A percentile compares a stretch with the other conserved stretches of the same genome.
Conservation (phyloP, 2,113 vertebrate genomes). For the Spermophilus dauricus region DNA sequence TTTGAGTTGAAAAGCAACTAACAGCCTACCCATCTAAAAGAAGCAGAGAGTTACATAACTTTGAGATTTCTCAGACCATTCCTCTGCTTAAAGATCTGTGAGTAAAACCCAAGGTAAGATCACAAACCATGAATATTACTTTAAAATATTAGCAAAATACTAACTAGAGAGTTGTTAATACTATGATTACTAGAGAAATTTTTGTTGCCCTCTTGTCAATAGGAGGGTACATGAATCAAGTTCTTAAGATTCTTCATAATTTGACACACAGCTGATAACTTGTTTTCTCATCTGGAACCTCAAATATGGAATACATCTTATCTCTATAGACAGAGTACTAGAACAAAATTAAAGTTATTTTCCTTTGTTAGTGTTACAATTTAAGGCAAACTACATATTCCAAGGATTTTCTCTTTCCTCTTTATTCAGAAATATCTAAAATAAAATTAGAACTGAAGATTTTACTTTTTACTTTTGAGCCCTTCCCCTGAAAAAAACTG, state of each 20-base stretch:
- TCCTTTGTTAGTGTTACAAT: slow-evolving; percentile 5
- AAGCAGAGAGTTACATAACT: neutral
- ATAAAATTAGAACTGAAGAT: slow-evolving; percentile 17
- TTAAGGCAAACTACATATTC: slow-evolving; percentile 30
- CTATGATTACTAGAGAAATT: slow-evolving; percentile 5
- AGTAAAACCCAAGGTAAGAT: neutral
- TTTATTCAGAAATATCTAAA: neutral
- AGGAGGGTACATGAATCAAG: slow-evolving; percentile 24
- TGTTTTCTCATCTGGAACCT: slow-evolving; percentile 56
- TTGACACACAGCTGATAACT: neutral
- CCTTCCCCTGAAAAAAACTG: neutral
- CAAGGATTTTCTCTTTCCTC: neutral
- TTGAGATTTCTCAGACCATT: slow-evolving; percentile 58
- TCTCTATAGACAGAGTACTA: neutral
- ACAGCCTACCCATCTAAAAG: neutral
- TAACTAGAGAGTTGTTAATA: neutral
- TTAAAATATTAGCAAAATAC: slow-evolving; percentile 56
- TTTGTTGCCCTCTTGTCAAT: slow-evolving; percentile 17
- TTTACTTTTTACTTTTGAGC: slow-evolving; percentile 19
- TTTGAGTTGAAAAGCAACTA: slow-evolving; percentile 46
- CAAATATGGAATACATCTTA: slow-evolving; percentile 59
- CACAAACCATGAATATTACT: slow-evolving; percentile 31
- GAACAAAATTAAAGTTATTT: slow-evolving; percentile 41
- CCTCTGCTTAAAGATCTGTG: neutral
- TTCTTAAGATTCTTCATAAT: slow-evolving; percentile 46